A percentile compares a stretch with the other conserved stretches of the same genome.
Evolutionary conservation across 2,888 invertebrate species (phyloP).

Genomic region (Drosophila mercatorum): DNA sequence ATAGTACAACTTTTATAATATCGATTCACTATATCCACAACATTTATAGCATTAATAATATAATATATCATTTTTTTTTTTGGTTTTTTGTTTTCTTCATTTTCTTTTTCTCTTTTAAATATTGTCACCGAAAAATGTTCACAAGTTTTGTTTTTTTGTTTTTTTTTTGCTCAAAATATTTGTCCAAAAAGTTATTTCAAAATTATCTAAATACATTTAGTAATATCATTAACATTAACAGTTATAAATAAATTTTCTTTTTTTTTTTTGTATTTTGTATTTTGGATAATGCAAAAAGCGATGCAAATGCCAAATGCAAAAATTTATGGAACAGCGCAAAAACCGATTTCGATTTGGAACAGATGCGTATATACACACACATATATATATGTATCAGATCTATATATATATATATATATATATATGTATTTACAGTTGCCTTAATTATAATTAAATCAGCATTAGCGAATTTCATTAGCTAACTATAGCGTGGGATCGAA

Average conservation of each 20-base stretch:
- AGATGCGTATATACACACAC: slow-evolving; percentile 16
- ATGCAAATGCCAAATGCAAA: slow-evolving; percentile 63
- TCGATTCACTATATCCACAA: slow-evolving; percentile 37
- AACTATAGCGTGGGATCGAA: slow-evolving; percentile 47
- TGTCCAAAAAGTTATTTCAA: slow-evolving; percentile 62
- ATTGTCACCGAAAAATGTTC: slow-evolving; percentile 69
- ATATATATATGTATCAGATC: neutral
- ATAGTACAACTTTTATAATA: slow-evolving; percentile 47
- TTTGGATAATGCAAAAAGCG: slow-evolving; percentile 57
- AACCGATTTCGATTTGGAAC: slow-evolving; percentile 36
- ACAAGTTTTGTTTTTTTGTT: slow-evolving; percentile 14
- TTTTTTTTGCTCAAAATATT: slow-evolving; percentile 51
- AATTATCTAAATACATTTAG: slow-evolving; percentile 44
- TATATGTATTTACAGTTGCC: slow-evolving; percentile 2
- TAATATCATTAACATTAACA: slow-evolving; percentile 29
- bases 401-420: no score
- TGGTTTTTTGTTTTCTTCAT: neutral
- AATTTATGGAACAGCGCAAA: slow-evolving; percentile 54
- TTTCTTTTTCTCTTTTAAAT: slow-evolving; percentile 51
- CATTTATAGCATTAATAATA: slow-evolving; percentile 55
- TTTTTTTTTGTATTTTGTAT: neutral
- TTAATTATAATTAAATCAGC: slow-evolving; percentile 36
- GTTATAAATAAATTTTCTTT: slow-evolving; percentile 13
- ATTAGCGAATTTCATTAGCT: slow-evolving; percentile 57
- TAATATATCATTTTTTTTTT: slow-evolving; percentile 14